Conservation (phyloP, 2,797 vertebrate genomes). For the Coranthus polyacanthus region DNA sequence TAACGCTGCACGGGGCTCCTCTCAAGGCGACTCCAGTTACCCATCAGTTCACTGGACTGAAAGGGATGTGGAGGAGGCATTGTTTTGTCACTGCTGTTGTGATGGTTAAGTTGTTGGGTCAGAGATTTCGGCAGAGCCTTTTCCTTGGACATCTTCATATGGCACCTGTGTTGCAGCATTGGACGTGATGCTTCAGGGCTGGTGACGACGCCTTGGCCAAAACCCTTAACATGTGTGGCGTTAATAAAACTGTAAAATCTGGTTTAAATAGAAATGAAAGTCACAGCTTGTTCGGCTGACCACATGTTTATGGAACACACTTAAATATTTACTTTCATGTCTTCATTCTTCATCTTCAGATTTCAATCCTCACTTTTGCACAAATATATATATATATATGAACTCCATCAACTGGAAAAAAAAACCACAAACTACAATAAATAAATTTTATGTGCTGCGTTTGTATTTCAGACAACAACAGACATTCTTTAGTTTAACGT, state of each 20-base stretch:
- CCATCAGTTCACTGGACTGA: slow-evolving; percentile 67
- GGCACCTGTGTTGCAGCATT: slow-evolving; percentile 34
- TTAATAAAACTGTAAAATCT: slow-evolving; percentile 14
- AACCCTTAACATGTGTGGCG: slow-evolving; percentile 21
- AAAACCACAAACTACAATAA: too few species aligned
- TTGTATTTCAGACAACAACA: too few species aligned
- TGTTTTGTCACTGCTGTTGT: slow-evolving; percentile 61
- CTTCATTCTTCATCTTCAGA: slow-evolving; percentile 1
- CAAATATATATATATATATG: too few species aligned
- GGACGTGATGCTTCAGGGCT: slow-evolving; percentile 8
- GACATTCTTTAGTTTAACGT: too few species aligned
- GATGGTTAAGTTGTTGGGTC: slow-evolving; percentile 19
- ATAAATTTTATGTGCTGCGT: too few species aligned
- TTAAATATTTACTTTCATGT: background rate
- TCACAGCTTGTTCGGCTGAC: slow-evolving; percentile 10
- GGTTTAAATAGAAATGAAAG: slow-evolving; percentile 21
- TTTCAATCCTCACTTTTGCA: background rate
- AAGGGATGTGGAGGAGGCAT: slow-evolving; percentile 54
- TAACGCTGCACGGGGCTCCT: slow-evolving; percentile 80
- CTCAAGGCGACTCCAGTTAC: slow-evolving; percentile 84
- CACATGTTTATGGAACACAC: background rate
- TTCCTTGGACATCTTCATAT: slow-evolving; percentile 1
- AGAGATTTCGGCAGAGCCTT: slow-evolving; percentile 12
- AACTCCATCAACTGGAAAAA: too few species aligned
- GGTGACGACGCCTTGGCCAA: slow-evolving; percentile 4